Percentiles rank a stretch among this genome's conserved stretches.
phyloP scores from a whole-genome alignment of 2,113 vertebrate genomes.

The Trinectes maculatus region DNA sequence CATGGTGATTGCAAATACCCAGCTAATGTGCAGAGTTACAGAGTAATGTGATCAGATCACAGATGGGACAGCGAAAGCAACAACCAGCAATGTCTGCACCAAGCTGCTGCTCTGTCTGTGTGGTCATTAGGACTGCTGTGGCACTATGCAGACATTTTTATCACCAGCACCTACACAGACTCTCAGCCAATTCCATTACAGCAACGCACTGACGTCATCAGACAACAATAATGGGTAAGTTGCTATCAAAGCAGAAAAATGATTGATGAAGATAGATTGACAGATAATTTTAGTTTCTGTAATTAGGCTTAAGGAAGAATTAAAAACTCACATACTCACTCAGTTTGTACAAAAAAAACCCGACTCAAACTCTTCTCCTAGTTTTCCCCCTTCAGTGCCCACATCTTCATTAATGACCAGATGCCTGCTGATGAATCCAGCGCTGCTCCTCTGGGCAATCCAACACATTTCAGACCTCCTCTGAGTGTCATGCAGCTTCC shows the following conservation, averaged over 20 bases:
- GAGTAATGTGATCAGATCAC: background rate
- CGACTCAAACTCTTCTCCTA: background rate
- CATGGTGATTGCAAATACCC: background rate
- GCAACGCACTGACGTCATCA: background rate
- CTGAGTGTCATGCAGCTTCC: conserved; percentile 3
- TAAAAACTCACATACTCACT: background rate
- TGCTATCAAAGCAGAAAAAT: background rate
- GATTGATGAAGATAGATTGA: too few relatives aligned
- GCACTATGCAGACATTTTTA: background rate
- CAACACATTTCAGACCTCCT: background rate
- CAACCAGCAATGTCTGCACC: background rate
- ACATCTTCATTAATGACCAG: conserved; percentile 44
- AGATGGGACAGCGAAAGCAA: background rate
- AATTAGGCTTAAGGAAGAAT: background rate
- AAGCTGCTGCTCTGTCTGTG: background rate
- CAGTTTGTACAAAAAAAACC: too few relatives aligned
- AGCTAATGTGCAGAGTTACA: background rate
- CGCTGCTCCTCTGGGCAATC: conserved; percentile 22
- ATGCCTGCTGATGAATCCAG: conserved; percentile 37
- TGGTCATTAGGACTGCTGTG: background rate
- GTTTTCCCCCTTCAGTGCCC: conserved; percentile 16
- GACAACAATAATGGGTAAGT: background rate
- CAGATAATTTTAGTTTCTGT: conserved; percentile 6
- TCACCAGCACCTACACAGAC: too few relatives aligned
- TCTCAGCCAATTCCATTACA: background rate